Conservation (phyloP, 1,140 invertebrate genomes). For the Drosophila insularis region DNA sequence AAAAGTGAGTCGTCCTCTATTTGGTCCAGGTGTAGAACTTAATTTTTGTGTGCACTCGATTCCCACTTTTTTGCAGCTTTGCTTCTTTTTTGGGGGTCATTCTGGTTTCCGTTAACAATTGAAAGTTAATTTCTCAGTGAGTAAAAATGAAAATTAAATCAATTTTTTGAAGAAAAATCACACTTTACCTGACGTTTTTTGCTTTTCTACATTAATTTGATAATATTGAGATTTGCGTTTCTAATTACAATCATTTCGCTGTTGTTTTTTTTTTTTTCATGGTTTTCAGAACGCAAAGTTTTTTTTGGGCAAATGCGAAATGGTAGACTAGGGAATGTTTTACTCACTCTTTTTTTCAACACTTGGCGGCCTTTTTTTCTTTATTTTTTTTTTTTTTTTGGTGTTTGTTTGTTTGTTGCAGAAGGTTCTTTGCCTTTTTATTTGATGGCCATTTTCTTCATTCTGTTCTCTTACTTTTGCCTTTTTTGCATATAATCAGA, state of each 20-base stretch:
- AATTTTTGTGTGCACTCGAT: slow-evolving; percentile 73
- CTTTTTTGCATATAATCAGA: slow-evolving; percentile 73
- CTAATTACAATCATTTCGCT: background rate
- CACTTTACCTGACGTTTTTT: background rate
- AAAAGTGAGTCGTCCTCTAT: slow-evolving; percentile 24
- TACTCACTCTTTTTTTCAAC: slow-evolving; percentile 26
- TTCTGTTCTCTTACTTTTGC: slow-evolving; percentile 13
- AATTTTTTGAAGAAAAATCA: background rate
- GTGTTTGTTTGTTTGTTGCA: slow-evolving; percentile 19
- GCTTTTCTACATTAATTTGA: background rate
- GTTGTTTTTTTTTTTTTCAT: background rate
- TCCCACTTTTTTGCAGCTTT: slow-evolving; percentile 7
- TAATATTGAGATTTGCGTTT: background rate
- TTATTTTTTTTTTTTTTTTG: slow-evolving; percentile 22
- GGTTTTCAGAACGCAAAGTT: background rate
- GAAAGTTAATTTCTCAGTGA: background rate
- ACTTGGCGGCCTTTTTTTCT: slow-evolving; percentile 67
- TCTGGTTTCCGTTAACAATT: background rate
- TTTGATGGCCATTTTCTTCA: slow-evolving; percentile 63
- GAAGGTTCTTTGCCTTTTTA: slow-evolving; percentile 44
- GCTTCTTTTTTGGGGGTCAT: slow-evolving; percentile 17
- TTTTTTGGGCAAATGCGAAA: background rate
- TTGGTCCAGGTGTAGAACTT: slow-evolving; percentile 68
- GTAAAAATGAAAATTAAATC: background rate
- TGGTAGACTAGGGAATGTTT: slow-evolving; percentile 9